Conservation (phyloP, 2,113 vertebrate genomes). For the Istiophorus platypterus region DNA sequence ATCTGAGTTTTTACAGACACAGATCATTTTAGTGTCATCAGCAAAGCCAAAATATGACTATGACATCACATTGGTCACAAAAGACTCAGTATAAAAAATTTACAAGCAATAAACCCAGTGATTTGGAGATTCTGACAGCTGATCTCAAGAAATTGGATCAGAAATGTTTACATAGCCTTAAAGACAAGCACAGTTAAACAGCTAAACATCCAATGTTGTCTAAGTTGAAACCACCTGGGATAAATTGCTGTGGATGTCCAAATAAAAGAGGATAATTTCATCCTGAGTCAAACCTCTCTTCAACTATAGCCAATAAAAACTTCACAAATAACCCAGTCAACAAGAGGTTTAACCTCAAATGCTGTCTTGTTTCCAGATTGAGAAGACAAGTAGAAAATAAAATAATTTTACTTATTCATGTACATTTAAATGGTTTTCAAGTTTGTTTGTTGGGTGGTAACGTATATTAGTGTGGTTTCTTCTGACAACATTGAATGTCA, state of each 20-base stretch:
- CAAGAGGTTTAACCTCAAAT: not conserved
- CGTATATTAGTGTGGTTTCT: constrained; percentile 57
- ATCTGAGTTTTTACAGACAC: too few species aligned
- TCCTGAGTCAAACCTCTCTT: not conserved
- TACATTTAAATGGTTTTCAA: not conserved
- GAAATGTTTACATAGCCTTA: not conserved
- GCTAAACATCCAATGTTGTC: constrained; percentile 67
- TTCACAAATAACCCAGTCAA: constrained; percentile 2
- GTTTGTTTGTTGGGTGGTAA: too few species aligned
- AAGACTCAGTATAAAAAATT: too few species aligned
- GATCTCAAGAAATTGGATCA: not conserved
- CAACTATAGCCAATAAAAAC: constrained; percentile 1
- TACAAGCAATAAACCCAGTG: too few species aligned
- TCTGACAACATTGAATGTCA: constrained; percentile 64
- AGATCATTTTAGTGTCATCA: too few species aligned
- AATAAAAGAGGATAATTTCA: constrained; percentile 21
- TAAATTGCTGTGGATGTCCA: not conserved
- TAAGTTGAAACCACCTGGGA: constrained; percentile 65
- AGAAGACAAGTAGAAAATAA: not conserved
- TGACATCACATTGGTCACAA: too few species aligned
- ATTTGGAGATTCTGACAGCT: too few species aligned
- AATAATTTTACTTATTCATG: not conserved
- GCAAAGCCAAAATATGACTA: too few species aligned
- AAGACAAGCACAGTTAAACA: constrained; percentile 45
- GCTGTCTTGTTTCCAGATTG: not conserved